A percentile compares a stretch with the other conserved stretches of the same genome.
phyloP scores from a whole-genome alignment of 2,888 invertebrate genomes.

The Conus canariensis region DNA sequence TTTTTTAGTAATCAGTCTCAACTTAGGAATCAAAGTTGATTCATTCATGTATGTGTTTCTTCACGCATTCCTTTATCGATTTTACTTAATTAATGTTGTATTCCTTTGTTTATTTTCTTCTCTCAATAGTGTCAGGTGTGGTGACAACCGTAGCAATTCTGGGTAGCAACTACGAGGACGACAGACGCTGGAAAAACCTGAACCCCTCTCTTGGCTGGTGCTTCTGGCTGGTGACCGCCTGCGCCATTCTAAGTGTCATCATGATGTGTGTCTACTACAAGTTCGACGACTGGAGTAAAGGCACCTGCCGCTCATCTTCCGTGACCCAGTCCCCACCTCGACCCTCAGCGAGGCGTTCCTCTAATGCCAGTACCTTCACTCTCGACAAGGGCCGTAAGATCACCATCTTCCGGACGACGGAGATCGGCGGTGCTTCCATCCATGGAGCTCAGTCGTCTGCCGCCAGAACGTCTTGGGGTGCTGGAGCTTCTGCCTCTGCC shows the following conservation, averaged over 20 bases:
- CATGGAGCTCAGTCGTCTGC: background rate
- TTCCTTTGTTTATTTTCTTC: background rate
- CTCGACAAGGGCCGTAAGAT: background rate
- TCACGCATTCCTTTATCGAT: too few species aligned
- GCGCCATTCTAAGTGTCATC: background rate
- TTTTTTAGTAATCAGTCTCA: too few species aligned
- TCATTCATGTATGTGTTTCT: too few species aligned
- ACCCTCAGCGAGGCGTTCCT: background rate
- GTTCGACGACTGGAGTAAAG: background rate
- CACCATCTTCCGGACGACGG: background rate
- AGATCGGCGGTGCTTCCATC: background rate
- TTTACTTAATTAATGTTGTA: too few species aligned
- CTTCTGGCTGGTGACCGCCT: background rate
- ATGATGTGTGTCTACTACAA: background rate
- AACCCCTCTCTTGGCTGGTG: slow-evolving; percentile 17
- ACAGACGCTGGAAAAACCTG: background rate
- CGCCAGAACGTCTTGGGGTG: background rate
- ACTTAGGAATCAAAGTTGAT: too few species aligned
- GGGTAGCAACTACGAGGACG: background rate
- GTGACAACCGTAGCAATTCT: background rate
- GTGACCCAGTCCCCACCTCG: background rate
- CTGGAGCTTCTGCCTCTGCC: too few species aligned
- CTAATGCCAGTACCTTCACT: background rate
- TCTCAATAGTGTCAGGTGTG: background rate
- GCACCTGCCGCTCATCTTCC: background rate